Evolutionary conservation across 2,113 vertebrate genomes (phyloP).

Genomic region (Xenotilapia leptura): DNA sequence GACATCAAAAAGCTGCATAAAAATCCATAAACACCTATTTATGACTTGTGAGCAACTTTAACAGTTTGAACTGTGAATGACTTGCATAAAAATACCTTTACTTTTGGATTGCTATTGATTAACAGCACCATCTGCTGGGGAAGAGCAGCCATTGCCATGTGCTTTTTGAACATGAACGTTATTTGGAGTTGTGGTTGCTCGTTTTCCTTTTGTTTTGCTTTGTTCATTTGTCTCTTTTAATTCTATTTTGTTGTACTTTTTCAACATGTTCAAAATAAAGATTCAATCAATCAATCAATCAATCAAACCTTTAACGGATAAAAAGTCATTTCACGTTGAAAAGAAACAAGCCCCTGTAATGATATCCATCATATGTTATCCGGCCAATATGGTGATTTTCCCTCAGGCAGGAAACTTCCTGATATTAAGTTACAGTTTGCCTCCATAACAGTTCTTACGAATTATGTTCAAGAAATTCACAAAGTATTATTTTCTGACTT

Average conservation of each 20-base stretch:
- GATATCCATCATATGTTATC: neutral
- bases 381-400: neutral
- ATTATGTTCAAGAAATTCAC: neutral
- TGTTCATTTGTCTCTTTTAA: too few species aligned
- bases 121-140: slow-evolving; percentile 53
- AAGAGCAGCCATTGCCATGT: neutral
- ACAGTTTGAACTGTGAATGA: slow-evolving; percentile 11
- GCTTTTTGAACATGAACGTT: too few species aligned
- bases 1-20: neutral
- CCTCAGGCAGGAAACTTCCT: neutral
- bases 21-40: neutral
- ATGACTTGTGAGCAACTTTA: neutral
- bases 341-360: neutral
- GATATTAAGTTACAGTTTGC: neutral
- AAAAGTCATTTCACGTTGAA: neutral
- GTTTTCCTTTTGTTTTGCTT: too few species aligned
- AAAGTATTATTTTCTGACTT: neutral
- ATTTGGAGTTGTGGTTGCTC: too few species aligned
- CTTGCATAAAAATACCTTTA: slow-evolving; percentile 1
- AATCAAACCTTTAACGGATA: neutral
- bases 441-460: neutral
- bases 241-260: too few species aligned
- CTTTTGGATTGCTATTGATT: neutral
- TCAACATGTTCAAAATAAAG: too few species aligned
- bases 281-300: too few species aligned